Conservation (phyloP, 2,888 invertebrate genomes). For the Agonopterix alstromeriana region DNA sequence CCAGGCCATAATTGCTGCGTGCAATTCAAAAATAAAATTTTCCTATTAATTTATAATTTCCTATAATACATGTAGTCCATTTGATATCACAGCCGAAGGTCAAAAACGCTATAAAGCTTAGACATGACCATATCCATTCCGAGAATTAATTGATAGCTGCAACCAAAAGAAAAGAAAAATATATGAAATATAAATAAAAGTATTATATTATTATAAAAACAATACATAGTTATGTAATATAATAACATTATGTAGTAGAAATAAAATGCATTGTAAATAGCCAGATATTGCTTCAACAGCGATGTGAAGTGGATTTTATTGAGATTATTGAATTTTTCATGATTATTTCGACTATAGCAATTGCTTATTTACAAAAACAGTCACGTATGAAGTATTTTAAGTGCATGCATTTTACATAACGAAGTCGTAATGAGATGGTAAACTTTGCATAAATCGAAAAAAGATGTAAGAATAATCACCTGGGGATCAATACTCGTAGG, state of each 20-base stretch:
- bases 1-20: slow-evolving; percentile 76
- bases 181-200: slow-evolving; percentile 8
- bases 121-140: slow-evolving; percentile 74
- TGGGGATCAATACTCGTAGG: slow-evolving; percentile 66
- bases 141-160: slow-evolving; percentile 72
- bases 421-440: no score
- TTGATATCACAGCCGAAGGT: slow-evolving; percentile 69
- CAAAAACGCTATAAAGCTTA: slow-evolving; percentile 63
- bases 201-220: slow-evolving; percentile 3
- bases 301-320: no score
- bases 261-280: background rate
- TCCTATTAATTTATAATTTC: slow-evolving; percentile 44
- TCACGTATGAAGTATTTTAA: no score
- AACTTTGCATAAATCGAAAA: no score
- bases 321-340: no score
- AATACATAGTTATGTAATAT: slow-evolving; percentile 7
- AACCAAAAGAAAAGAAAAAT: slow-evolving; percentile 55
- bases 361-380: no score
- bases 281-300: no score
- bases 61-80: slow-evolving; percentile 41
- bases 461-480: slow-evolving; percentile 25
- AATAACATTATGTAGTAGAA: slow-evolving; percentile 5
- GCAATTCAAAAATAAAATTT: slow-evolving; percentile 58
- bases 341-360: no score
- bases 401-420: no score